Evolutionary conservation across 64 coral and sea anemone species (phyloP).

Genomic region (Montipora foliosa): DNA sequence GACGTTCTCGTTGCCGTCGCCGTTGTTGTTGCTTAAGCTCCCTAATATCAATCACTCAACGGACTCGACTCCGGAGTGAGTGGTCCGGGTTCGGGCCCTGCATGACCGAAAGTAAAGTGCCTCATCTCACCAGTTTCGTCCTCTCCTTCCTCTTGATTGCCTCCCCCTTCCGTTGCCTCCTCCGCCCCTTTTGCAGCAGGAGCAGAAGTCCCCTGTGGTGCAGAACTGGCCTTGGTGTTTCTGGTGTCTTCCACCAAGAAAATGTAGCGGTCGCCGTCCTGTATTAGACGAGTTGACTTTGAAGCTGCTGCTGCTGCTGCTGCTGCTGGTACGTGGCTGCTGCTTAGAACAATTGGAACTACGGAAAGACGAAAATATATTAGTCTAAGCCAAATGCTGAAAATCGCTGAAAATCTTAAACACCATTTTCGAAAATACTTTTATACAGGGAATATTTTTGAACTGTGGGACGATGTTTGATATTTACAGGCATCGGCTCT

Average conservation of each 20-base stretch:
- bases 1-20: too few species aligned
- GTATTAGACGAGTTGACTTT: slow-evolving; percentile 29
- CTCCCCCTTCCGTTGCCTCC: background rate
- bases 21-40: too few species aligned
- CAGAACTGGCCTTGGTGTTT: slow-evolving; percentile 5
- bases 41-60: too few species aligned
- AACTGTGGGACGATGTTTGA: too few species aligned
- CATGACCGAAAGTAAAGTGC: too few species aligned
- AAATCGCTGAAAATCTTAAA: too few species aligned
- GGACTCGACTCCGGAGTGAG: too few species aligned
- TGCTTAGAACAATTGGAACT: slow-evolving; percentile 51
- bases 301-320: background rate
- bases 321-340: background rate
- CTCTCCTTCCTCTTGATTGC: slow-evolving; percentile 13
- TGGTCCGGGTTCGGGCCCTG: too few species aligned
- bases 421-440: too few species aligned
- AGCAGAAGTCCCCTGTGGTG: background rate
- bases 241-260: slow-evolving; percentile 40
- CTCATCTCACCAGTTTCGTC: background rate
- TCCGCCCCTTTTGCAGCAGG: background rate
- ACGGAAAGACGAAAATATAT: background rate
- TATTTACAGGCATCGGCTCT: too few species aligned
- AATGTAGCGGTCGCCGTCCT: slow-evolving; percentile 43
- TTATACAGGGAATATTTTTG: too few species aligned
- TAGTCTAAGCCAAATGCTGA: too few species aligned